phyloP scores from a whole-genome alignment of 2,797 vertebrate genomes.

The Anguilla pacifica region DNA sequence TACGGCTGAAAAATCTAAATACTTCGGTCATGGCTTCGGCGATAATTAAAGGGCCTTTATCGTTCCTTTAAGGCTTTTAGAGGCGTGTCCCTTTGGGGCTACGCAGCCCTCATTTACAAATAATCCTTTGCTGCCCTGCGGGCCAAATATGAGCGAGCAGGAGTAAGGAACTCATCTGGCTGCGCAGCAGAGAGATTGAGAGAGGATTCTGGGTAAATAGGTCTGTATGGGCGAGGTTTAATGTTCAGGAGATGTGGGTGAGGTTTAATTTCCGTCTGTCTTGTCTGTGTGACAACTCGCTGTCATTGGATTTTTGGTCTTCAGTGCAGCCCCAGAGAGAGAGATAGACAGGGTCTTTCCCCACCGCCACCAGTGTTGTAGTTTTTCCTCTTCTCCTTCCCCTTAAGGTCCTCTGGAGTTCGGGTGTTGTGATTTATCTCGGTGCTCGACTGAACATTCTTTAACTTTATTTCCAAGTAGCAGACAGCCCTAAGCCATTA shows the following conservation, averaged over 20 bases:
- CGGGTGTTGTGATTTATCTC: constrained; percentile 47
- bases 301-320: background rate
- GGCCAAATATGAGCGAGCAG: background rate
- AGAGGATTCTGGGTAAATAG: background rate
- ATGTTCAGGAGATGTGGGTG: background rate
- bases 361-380: constrained; percentile 51
- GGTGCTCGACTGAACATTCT: constrained; percentile 50
- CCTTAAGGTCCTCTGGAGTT: constrained; percentile 40
- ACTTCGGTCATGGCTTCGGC: constrained; percentile 9
- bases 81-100: background rate
- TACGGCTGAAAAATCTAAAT: background rate
- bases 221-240: background rate
- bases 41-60: background rate
- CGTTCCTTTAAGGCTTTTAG: background rate
- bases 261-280: background rate
- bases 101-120: background rate
- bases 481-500: constrained; percentile 47
- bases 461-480: constrained; percentile 53
- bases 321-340: background rate
- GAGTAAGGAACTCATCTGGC: background rate
- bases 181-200: background rate
- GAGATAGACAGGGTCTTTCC: constrained; percentile 3
- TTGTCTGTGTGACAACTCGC: background rate
- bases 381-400: constrained; percentile 28
- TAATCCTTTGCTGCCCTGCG: background rate